Conservation (phyloP, 1,140 invertebrate genomes). For the Microplitis demolitor region DNA sequence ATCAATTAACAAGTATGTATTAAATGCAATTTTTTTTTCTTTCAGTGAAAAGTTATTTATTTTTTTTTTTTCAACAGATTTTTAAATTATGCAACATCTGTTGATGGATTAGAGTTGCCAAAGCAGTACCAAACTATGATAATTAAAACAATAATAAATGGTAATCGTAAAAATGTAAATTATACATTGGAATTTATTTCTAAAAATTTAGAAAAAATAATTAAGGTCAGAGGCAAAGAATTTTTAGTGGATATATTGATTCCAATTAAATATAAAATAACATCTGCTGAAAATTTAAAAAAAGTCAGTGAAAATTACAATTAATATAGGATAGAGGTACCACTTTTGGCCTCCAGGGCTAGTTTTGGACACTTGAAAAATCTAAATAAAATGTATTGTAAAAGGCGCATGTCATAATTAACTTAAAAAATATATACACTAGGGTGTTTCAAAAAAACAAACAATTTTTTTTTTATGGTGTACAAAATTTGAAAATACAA, state of each 20-base stretch:
- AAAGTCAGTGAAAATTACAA: slow-evolving; percentile 32
- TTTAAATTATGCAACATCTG: slow-evolving; percentile 30
- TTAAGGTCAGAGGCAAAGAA: slow-evolving; percentile 33
- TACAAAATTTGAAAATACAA: too few relatives aligned
- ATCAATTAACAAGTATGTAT: slow-evolving; percentile 42
- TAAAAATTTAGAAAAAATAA: slow-evolving; percentile 33
- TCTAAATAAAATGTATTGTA: too few relatives aligned
- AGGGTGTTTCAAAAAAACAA: too few relatives aligned
- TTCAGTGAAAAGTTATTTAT: background rate
- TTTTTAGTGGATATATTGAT: slow-evolving; percentile 37
- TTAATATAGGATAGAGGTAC: too few relatives aligned
- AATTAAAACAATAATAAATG: slow-evolving; percentile 39
- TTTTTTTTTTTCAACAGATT: slow-evolving; percentile 26
- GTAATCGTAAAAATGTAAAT: slow-evolving; percentile 30
- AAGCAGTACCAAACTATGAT: slow-evolving; percentile 52
- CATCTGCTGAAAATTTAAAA: slow-evolving; percentile 25
- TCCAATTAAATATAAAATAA: slow-evolving; percentile 34
- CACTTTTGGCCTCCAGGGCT: too few relatives aligned
- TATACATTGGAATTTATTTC: slow-evolving; percentile 34
- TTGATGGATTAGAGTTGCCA: slow-evolving; percentile 26
- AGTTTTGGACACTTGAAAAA: too few relatives aligned
- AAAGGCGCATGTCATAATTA: slow-evolving; percentile 4
- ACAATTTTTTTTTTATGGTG: too few relatives aligned
- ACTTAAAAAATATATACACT: background rate
- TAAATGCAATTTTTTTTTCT: background rate